Base-by-base conservation (phyloP, 2,113 vertebrate species). In the Anhinga rufa region DNA sequence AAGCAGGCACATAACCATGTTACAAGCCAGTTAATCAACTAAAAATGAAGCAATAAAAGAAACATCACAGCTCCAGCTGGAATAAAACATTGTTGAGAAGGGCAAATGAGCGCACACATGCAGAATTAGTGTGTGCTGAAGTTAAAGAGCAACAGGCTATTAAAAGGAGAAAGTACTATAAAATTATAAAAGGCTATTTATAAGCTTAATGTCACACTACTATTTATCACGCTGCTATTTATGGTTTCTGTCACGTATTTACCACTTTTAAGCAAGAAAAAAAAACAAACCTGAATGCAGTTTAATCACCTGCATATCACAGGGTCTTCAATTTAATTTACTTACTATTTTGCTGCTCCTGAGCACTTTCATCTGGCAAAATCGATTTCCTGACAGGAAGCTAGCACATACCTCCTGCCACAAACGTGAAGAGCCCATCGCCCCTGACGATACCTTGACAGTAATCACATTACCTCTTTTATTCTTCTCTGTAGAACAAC, bases 171-270 rank as follows among this genome's bases (percentile, higher is more conserved):
- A 85, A 86, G 62, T 36, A 86, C 13, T 40, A 80, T 48, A 87
- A 85, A 89, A 91, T 57, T 57, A 36, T 40, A 54, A 87, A 91
- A 79, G 57, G 14, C 34, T 89, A 91, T 94, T 93, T 89, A 85
- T 64, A 94, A 82, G n/a, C 19, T 76, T 69, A 51, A 46, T 31
- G 66, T 92, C 93, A 95, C 32, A 12, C 28, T 62, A 31, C 69
- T 84, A 78, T 86, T 88, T 89, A 60, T 80, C 76, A 79, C 42
- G 29, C 10, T 19, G 40, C 36, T 93, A 88, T 92, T 85, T 61
- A 70, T 55, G 61, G 26, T 86, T 95, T 90, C 88, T 84, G 15
- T 74, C 68, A 70, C 0, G 0, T 42, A 90, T 88, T 93, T 65
- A 74, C 28, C 2, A 4, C 42, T 75, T 86, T 75, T 78, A 83